phyloP scores from a whole-genome alignment of 2,888 invertebrate genomes.

The Polietes domitor region DNA sequence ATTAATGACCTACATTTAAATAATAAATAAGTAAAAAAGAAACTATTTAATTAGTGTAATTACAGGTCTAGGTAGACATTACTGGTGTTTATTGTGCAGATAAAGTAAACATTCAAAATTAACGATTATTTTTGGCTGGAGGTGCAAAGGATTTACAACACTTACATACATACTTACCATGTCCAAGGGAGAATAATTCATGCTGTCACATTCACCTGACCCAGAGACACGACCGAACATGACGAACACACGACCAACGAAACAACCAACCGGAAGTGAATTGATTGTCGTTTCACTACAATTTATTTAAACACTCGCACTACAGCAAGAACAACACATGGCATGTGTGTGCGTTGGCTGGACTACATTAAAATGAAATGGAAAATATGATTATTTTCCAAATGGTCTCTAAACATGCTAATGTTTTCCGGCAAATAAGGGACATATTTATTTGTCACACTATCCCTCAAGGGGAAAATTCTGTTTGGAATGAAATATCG shows the following conservation, averaged over 20 bases:
- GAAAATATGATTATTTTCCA: background rate
- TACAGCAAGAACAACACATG: background rate
- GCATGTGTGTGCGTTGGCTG: background rate
- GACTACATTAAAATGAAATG: background rate
- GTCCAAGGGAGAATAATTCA: background rate
- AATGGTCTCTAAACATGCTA: slow-evolving; percentile 5
- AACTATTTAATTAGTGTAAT: background rate
- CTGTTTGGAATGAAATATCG: too few relatives aligned
- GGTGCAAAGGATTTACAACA: background rate
- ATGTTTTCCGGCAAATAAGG: background rate
- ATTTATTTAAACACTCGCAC: background rate
- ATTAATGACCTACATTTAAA: background rate
- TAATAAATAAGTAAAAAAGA: background rate
- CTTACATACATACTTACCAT: background rate
- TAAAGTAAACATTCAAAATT: too few relatives aligned
- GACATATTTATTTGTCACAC: background rate
- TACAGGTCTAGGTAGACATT: background rate
- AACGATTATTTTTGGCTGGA: background rate
- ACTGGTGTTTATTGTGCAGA: background rate
- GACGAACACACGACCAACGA: background rate
- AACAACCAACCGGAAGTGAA: background rate
- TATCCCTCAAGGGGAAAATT: background rate
- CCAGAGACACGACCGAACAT: background rate
- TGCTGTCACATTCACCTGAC: background rate
- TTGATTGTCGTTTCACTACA: background rate